Conservation (phyloP, 2,113 vertebrate species). For the Gnathonemus longibarbis region DNA sequence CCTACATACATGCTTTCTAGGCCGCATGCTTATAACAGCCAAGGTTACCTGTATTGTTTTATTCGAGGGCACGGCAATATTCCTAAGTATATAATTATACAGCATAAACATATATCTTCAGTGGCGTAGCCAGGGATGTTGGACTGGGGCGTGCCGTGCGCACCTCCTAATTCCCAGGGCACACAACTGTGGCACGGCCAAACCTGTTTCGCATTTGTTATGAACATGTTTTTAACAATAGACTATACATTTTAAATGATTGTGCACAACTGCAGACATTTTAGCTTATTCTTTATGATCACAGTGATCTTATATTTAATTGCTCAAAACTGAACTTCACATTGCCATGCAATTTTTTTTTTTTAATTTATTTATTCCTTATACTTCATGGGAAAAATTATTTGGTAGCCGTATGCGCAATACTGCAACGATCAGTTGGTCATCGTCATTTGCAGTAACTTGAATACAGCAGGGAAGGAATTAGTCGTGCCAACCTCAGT, state of each 20-base stretch:
- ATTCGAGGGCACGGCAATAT: slow-evolving; percentile 22
- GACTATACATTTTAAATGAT: background rate
- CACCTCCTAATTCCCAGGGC: background rate
- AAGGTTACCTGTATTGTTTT: slow-evolving; percentile 26
- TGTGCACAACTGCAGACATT: background rate
- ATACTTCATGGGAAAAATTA: background rate
- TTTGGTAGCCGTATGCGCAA: background rate
- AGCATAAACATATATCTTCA: background rate
- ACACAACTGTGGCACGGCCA: too few relatives aligned
- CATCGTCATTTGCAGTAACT: background rate
- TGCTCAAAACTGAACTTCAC: background rate
- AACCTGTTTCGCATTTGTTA: background rate
- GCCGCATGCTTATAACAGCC: slow-evolving; percentile 1
- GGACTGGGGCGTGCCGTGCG: too few relatives aligned
- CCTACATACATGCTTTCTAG: background rate
- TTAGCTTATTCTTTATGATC: background rate
- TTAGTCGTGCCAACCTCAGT: background rate
- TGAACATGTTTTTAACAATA: background rate
- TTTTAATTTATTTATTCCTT: background rate
- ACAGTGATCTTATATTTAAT: background rate
- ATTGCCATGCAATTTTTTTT: background rate
- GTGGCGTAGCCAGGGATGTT: background rate
- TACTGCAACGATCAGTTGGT: background rate
- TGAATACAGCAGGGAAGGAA: background rate
- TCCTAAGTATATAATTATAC: background rate